phyloP scores from a whole-genome alignment of 2,888 invertebrate species.

The Cheilosia pagana region DNA sequence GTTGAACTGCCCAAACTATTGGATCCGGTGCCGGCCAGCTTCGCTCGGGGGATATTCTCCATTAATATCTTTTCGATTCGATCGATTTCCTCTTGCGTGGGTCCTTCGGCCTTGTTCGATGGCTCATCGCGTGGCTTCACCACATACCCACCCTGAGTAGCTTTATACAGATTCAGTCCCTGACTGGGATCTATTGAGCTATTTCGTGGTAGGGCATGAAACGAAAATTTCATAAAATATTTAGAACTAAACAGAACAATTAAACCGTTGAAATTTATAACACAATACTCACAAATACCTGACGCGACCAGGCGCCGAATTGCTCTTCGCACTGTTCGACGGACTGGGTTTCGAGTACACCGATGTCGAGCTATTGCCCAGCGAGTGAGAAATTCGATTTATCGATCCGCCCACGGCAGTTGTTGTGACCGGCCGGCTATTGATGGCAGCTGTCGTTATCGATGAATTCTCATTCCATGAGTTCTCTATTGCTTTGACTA shows the following conservation, averaged over 20 bases:
- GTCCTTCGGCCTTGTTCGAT: constrained; percentile 87
- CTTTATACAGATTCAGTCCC: constrained; percentile 83
- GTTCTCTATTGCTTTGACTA: constrained; percentile 89
- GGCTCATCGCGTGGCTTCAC: constrained; percentile 88
- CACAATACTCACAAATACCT: constrained; percentile 78
- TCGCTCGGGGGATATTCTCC: constrained; percentile 81
- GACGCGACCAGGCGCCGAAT: constrained; percentile 83
- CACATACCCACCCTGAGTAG: constrained; percentile 86
- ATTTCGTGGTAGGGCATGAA: constrained; percentile 54
- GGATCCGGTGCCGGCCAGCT: constrained; percentile 83
- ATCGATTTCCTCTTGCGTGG: constrained; percentile 86
- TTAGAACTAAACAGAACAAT: constrained; percentile 67
- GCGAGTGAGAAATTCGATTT: constrained; percentile 82
- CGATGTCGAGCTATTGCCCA: constrained; percentile 83
- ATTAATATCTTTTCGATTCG: constrained; percentile 85
- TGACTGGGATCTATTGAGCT: constrained; percentile 84
- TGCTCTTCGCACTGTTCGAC: constrained; percentile 83
- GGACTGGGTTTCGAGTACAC: constrained; percentile 83
- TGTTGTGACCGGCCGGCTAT: constrained; percentile 79
- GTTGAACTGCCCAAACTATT: constrained; percentile 84
- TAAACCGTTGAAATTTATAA: constrained; percentile 38
- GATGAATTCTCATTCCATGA: constrained; percentile 86
- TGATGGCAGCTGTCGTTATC: constrained; percentile 77
- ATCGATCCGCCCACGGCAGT: constrained; percentile 80
- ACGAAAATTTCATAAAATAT: constrained; percentile 72